A percentile compares a stretch with the other conserved stretches of the same genome.
Evolutionary conservation across 2,113 vertebrate genomes (phyloP).

Genomic region (Loxodonta africana): DNA sequence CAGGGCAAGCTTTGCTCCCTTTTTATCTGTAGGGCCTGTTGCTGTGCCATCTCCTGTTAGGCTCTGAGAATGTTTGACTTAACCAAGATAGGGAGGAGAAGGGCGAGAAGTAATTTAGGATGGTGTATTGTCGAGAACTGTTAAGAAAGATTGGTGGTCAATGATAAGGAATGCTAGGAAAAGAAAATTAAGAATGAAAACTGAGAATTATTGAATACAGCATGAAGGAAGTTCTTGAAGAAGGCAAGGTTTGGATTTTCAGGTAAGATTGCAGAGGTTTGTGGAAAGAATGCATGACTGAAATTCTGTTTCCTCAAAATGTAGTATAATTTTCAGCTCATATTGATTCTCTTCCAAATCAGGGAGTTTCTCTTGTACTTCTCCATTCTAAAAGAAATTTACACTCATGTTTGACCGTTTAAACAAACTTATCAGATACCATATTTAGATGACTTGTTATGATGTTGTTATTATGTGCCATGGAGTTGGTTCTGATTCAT

Average conservation of each 20-base stretch:
- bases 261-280: background rate
- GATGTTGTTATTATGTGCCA: no score
- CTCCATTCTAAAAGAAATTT: slow-evolving; percentile 41
- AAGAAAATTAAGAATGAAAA: background rate
- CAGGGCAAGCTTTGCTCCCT: background rate
- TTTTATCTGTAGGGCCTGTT: background rate
- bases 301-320: slow-evolving; percentile 14
- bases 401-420: background rate
- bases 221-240: background rate
- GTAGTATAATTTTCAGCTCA: slow-evolving; percentile 3
- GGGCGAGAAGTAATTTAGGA: background rate
- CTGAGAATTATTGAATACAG: background rate
- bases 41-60: background rate
- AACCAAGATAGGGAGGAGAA: background rate
- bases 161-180: background rate
- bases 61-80: background rate
- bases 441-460: background rate
- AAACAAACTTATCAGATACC: background rate
- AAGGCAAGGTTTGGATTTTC: background rate
- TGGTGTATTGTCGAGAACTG: background rate
- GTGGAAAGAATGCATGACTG: background rate
- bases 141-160: background rate
- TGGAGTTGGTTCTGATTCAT: no score
- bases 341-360: slow-evolving; percentile 19
- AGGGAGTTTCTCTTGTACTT: background rate